Evolutionary conservation across 2,797 vertebrate genomes (phyloP).

Genomic region (Discoglossus pictus): DNA sequence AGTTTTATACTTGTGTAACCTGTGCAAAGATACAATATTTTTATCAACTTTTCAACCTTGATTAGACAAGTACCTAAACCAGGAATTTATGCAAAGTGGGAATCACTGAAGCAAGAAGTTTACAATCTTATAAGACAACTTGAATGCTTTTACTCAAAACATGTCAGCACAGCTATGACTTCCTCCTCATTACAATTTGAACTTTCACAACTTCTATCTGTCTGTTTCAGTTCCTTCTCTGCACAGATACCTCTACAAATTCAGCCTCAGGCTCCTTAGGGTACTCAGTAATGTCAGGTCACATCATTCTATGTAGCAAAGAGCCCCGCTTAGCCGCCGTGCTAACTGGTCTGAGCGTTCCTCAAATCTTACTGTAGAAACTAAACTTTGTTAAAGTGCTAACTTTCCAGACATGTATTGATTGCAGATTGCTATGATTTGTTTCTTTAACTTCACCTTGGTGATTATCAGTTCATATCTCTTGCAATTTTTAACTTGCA

Average conservation of each 20-base stretch:
- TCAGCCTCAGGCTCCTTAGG: background rate
- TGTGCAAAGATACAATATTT: no score
- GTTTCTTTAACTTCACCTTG: no score
- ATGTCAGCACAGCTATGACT: slow-evolving; percentile 13
- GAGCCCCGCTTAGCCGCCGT: background rate
- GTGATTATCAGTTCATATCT: no score
- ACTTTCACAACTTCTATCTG: slow-evolving; percentile 6
- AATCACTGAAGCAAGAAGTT: slow-evolving; percentile 27
- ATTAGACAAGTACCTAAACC: no score
- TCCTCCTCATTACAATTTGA: slow-evolving; percentile 25
- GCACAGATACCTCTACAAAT: slow-evolving; percentile 8
- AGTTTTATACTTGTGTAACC: no score
- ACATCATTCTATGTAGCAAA: background rate
- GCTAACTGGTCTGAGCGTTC: no score
- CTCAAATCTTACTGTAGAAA: no score
- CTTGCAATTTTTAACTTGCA: no score
- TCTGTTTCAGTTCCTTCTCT: slow-evolving; percentile 3
- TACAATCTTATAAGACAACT: slow-evolving; percentile 30
- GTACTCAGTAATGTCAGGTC: background rate
- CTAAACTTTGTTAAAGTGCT: no score
- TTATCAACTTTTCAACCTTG: no score
- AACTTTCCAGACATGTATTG: no score
- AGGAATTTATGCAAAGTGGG: slow-evolving; percentile 21
- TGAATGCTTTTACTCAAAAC: slow-evolving; percentile 9
- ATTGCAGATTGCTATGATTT: no score